Evolutionary conservation across 2,888 invertebrate genomes (phyloP).

Genomic region (Eubasilissa splendida): DNA sequence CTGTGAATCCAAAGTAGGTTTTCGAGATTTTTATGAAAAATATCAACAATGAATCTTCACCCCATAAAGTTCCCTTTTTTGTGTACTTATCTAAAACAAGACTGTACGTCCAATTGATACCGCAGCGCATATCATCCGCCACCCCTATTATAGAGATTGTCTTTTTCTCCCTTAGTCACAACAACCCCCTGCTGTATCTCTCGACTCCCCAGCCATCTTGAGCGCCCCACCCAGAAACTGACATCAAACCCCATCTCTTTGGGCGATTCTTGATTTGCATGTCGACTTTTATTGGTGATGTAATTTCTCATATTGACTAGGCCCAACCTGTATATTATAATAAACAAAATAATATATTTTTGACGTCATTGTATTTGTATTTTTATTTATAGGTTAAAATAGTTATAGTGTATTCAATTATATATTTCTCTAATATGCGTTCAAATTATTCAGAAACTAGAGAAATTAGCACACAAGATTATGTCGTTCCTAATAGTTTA

Average conservation of each 20-base stretch:
- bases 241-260: conserved; percentile 5
- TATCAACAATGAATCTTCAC: too few relatives aligned
- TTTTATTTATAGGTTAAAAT: neutral
- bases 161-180: conserved; percentile 43
- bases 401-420: neutral
- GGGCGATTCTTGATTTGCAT: conserved; percentile 42
- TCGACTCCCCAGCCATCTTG: neutral
- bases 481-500: too few relatives aligned
- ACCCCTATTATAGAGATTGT: conserved; percentile 54
- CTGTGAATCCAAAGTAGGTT: too few relatives aligned
- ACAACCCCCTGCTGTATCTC: conserved; percentile 21
- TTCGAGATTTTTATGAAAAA: too few relatives aligned
- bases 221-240: neutral
- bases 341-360: neutral
- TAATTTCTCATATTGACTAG: conserved; percentile 4
- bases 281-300: conserved; percentile 29
- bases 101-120: conserved; percentile 49
- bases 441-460: too few relatives aligned
- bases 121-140: conserved; percentile 50
- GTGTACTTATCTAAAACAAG: too few relatives aligned
- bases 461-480: too few relatives aligned
- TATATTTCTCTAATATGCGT: too few relatives aligned
- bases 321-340: neutral
- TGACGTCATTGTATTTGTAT: neutral
- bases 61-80: too few relatives aligned